These are phyloP conservation scores for Aphidius gifuensis DNA, from an alignment of 1,140 invertebrate genomes.

Conservation along the genomic window DNA sequence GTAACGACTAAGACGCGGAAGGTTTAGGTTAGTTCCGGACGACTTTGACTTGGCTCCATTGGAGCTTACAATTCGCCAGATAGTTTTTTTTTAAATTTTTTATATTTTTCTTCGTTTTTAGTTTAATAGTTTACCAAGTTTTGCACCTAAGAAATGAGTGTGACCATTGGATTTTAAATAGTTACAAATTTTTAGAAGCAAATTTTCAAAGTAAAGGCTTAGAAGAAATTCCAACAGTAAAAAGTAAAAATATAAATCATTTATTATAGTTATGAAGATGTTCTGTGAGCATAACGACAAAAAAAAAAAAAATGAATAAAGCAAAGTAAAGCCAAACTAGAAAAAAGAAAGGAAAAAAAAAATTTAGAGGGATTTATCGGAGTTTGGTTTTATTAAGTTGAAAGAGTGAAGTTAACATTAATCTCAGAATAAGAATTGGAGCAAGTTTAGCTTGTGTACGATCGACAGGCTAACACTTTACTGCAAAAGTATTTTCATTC, in stretches of 20 bases:
- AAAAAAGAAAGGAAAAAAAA: slow-evolving; percentile 17
- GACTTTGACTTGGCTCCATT: background rate
- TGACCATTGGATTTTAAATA: no score
- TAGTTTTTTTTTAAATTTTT: slow-evolving; percentile 6
- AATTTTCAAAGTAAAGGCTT: no score
- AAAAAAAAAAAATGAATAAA: no score
- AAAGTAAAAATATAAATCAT: no score
- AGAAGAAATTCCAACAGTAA: no score
- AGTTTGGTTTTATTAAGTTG: slow-evolving; percentile 45
- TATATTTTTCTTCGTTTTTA: background rate
- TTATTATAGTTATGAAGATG: no score
- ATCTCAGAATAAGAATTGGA: slow-evolving; percentile 33
- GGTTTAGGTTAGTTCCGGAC: background rate
- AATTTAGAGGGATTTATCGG: slow-evolving; percentile 41
- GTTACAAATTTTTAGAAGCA: no score
- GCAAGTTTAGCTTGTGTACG: slow-evolving; percentile 1
- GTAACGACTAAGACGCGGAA: slow-evolving; percentile 9
- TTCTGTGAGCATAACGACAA: no score
- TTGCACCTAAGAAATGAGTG: no score
- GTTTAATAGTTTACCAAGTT: background rate
- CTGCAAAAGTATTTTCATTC: slow-evolving; percentile 6
- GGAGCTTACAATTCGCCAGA: slow-evolving; percentile 1
- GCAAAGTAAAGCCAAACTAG: no score
- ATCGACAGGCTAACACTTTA: slow-evolving; percentile 15
- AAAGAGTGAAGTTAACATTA: slow-evolving; percentile 42